Conservation (phyloP, 2,888 invertebrate species). For the Zeuzera pyrina region DNA sequence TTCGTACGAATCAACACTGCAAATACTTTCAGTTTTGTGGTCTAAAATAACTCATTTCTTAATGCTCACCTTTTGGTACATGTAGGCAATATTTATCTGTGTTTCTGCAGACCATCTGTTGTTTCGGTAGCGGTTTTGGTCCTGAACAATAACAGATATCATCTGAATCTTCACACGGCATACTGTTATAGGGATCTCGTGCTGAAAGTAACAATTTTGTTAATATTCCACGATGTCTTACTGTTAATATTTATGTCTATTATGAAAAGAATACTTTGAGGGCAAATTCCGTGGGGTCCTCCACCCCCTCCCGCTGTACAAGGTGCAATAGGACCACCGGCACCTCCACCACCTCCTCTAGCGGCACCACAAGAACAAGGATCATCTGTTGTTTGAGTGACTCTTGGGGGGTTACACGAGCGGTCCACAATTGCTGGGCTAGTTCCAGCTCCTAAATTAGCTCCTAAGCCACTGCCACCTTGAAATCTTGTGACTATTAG, state of each 20-base stretch:
- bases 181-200: constrained; percentile 43
- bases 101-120: constrained; percentile 49
- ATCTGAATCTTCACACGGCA: constrained; percentile 51
- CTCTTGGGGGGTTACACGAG: constrained; percentile 44
- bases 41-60: neutral
- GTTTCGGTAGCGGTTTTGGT: constrained; percentile 32
- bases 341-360: constrained; percentile 12
- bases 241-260: neutral
- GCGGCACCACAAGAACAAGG: constrained; percentile 54
- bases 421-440: constrained; percentile 36
- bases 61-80: constrained; percentile 54
- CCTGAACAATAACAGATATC: constrained; percentile 58
- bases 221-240: too few relatives aligned
- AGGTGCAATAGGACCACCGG: constrained; percentile 10
- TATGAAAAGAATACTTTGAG: constrained; percentile 27
- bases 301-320: constrained; percentile 20
- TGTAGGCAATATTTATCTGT: constrained; percentile 60
- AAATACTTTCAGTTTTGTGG: neutral
- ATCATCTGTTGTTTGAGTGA: constrained; percentile 37
- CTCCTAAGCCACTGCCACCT: constrained; percentile 36
- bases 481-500: constrained; percentile 78
- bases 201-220: constrained; percentile 24
- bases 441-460: constrained; percentile 28
- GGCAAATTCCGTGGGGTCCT: constrained; percentile 32
- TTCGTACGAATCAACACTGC: neutral